phyloP scores from a whole-genome alignment of 2,113 vertebrate species.

The Apteryx mantelli region DNA sequence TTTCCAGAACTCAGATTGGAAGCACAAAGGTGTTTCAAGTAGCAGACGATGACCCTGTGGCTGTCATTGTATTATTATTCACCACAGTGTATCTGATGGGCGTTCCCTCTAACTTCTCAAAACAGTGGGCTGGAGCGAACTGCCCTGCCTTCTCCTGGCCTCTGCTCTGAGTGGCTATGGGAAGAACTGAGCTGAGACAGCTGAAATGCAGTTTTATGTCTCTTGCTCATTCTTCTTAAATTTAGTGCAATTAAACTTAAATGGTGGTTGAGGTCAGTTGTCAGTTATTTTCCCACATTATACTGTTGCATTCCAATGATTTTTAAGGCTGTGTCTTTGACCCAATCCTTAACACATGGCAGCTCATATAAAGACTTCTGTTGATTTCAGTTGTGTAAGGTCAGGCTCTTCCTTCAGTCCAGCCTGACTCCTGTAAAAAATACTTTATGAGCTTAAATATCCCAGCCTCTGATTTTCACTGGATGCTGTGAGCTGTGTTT shows the following conservation, averaged over 20 bases:
- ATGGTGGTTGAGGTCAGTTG: not conserved
- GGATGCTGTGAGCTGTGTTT: not conserved
- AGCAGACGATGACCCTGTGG: not conserved
- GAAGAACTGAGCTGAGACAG: not conserved
- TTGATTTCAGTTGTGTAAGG: not conserved
- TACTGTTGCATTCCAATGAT: not conserved
- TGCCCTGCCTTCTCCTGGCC: not conserved
- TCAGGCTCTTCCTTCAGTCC: not conserved
- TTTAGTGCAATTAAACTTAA: not conserved
- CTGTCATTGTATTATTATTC: not conserved
- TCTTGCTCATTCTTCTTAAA: not conserved
- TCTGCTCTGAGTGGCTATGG: not conserved
- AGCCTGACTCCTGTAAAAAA: not conserved
- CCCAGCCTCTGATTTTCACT: not conserved
- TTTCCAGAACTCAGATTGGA: not conserved
- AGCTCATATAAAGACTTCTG: not conserved
- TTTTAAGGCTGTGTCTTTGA: not conserved
- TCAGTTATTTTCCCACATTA: not conserved
- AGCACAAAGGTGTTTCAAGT: not conserved
- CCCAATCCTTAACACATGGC: not conserved
- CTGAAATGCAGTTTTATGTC: not conserved
- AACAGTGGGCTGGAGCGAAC: rapidly evolving
- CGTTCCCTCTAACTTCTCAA: not conserved
- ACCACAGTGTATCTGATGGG: too few species aligned
- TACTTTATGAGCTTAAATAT: not conserved